Base-by-base conservation (phyloP, 2,797 vertebrate species). In the Pygocentrus nattereri region DNA sequence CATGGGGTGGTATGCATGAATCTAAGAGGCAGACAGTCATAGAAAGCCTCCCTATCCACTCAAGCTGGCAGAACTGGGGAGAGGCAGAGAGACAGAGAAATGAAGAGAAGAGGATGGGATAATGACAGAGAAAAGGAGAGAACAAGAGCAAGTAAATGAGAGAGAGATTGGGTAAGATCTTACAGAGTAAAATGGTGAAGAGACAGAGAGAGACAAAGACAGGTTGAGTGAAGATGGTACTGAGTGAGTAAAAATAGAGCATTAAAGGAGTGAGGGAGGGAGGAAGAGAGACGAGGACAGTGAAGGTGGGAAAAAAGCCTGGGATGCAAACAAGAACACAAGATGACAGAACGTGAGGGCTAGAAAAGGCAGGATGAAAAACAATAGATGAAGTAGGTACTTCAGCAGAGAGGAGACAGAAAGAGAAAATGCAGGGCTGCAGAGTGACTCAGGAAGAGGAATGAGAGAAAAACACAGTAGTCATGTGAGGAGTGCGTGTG, bases 381-480 rank as follows among this genome's bases (percentile, higher is more conserved):
- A n/a, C n/a, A n/a, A n/a, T n/a, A n/a, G n/a, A n/a, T n/a, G n/a
- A n/a, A n/a, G n/a, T n/a, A n/a, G n/a, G n/a, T n/a, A n/a, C n/a
- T n/a, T n/a, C n/a, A n/a, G 75, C 74, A 68, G 25, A 73, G 65
- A 64, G 38, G 44, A 78, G 62, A 77, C 2, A n/a, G 4, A 54
- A 21, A 56, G 54, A 56, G 56, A 25, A 11, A 4, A 16, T 7
- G 16, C 21, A 56, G 23, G 7, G 58, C 23, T 11, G 54, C 47
- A 30, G 34, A 65, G 38, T 5, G 31, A 27, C 38, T 81, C 68
- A 74, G 41, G 75, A 74, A 81, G 79, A 81, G 50, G 54, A 76
- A 76, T 62, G 73, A 50, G 27, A 70, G 79, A 52, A 81, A 81
- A 38, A 69, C 73, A 69, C 78, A 73, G 77, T 61, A 64, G 80